phyloP scores from a whole-genome alignment of 2,113 vertebrate genomes.

The Pipa parva region DNA sequence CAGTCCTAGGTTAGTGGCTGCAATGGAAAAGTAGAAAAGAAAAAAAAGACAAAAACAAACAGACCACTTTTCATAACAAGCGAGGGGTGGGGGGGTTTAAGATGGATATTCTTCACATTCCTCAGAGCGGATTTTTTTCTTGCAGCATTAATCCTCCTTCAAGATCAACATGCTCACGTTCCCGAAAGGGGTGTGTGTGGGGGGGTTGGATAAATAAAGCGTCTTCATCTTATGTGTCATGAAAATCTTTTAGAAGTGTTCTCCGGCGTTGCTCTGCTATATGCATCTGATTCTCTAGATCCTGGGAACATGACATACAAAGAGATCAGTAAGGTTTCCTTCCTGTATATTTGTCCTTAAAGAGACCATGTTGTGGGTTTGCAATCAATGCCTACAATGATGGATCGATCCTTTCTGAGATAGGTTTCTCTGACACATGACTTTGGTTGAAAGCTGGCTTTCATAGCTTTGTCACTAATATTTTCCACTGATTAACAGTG shows the following conservation, averaged over 20 bases:
- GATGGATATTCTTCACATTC: conserved; percentile 47
- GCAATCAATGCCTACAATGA: too few relatives aligned
- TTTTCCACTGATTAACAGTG: too few relatives aligned
- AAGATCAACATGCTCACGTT: conserved; percentile 48
- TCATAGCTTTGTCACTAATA: too few relatives aligned
- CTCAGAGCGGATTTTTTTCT: conserved; percentile 60
- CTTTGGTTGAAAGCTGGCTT: too few relatives aligned
- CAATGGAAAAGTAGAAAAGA: neutral
- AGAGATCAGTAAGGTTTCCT: too few relatives aligned
- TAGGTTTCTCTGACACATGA: too few relatives aligned
- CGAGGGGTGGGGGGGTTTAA: neutral
- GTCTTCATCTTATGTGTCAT: conserved; percentile 80
- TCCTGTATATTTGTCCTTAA: too few relatives aligned
- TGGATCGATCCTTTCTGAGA: too few relatives aligned
- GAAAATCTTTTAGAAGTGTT: conserved; percentile 98
- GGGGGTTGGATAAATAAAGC: conserved; percentile 16
- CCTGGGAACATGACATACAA: conserved; percentile 61
- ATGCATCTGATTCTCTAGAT: conserved; percentile 99
- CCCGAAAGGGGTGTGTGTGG: conserved; percentile 42
- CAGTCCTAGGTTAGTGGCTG: neutral
- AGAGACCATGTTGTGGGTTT: too few relatives aligned
- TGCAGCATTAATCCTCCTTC: conserved; percentile 50
- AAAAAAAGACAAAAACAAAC: conserved; percentile 3
- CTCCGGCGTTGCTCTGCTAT: conserved; percentile 96
- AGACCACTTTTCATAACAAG: conserved; percentile 23